These are phyloP conservation scores for Cephus runcator DNA, from an alignment of 2,888 invertebrate species.

Conservation along the genomic window DNA sequence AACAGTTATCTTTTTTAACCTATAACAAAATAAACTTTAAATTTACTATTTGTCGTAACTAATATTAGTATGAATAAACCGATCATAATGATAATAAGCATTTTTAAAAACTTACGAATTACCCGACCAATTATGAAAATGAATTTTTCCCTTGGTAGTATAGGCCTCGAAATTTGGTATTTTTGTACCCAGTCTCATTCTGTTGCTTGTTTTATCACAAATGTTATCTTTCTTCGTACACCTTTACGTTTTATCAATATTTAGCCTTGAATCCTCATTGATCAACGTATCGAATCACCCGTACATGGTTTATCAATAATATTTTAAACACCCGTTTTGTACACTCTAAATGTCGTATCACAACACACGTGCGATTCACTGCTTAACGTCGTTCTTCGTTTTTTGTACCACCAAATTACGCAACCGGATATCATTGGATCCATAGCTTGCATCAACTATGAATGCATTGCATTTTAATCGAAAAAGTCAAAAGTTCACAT, in stretches of 20 bases:
- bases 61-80: not conserved
- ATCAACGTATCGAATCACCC: too few relatives aligned
- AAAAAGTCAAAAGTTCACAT: too few relatives aligned
- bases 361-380: too few relatives aligned
- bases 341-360: too few relatives aligned
- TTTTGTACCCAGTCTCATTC: conserved; percentile 12
- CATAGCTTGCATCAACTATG: too few relatives aligned
- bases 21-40: not conserved
- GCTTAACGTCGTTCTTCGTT: too few relatives aligned
- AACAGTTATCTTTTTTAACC: conserved; percentile 18
- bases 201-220: not conserved
- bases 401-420: too few relatives aligned
- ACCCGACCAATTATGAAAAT: conserved; percentile 14
- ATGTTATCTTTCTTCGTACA: not conserved
- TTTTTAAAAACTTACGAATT: conserved; percentile 7
- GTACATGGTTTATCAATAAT: not conserved
- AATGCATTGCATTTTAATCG: too few relatives aligned
- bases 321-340: not conserved
- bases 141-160: conserved; percentile 12
- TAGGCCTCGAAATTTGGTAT: conserved; percentile 13
- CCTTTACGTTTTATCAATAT: not conserved
- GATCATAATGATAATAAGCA: not conserved
- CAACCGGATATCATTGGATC: too few relatives aligned
- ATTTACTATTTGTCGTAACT: not conserved
- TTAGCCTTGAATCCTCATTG: not conserved